These are phyloP conservation scores for Anguilla anguilla DNA, from an alignment of 2,797 vertebrate species.

Conservation along the genomic window DNA sequence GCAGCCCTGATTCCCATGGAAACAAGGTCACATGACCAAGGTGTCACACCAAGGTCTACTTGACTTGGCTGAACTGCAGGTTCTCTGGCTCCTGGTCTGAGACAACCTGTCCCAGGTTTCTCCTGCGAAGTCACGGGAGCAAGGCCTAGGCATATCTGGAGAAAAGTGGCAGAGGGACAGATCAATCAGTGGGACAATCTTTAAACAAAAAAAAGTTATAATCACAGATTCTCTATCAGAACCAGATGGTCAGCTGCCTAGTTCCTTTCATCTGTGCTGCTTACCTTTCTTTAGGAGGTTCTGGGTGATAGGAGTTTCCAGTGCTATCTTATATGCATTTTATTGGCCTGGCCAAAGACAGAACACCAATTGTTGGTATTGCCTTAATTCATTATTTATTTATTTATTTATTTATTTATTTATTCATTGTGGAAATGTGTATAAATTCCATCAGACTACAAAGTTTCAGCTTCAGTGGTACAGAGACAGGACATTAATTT, in stretches of 20 bases:
- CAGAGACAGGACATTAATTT: background rate
- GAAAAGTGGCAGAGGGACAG: background rate
- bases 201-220: background rate
- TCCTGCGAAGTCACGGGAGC: background rate
- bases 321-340: background rate
- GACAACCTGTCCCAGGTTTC: background rate
- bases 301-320: background rate
- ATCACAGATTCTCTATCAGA: background rate
- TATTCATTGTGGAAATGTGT: background rate
- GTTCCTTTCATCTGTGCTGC: background rate
- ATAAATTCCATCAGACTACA: background rate
- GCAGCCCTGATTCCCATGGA: background rate
- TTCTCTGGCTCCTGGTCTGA: background rate
- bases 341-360: background rate
- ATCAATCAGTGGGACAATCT: background rate
- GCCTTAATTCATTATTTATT: background rate
- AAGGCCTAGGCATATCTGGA: constrained; percentile 13
- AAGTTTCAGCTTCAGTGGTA: background rate
- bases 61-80: background rate
- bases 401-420: no score
- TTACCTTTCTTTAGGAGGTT: background rate
- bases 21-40: background rate
- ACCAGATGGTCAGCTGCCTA: background rate
- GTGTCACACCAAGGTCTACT: background rate
- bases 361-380: background rate